Evolutionary conservation across 2,888 invertebrate genomes (phyloP), one percentile per base, ranked within the genome.

Genomic region (Diogma glabrata): DNA sequence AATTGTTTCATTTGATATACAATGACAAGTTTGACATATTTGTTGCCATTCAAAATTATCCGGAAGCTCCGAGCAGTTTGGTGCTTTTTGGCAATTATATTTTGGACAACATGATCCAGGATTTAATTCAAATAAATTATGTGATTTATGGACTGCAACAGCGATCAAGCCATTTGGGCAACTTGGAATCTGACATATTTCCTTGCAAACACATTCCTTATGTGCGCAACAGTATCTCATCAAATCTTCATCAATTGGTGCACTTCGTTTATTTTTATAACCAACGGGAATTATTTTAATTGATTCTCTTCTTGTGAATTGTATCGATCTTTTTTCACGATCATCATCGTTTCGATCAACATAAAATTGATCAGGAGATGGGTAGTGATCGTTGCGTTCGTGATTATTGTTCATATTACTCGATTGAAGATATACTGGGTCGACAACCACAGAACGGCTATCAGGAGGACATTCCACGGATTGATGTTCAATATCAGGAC

Each of bases 91-190:
- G 43, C 63, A 59, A 28, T 64, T 60, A 56, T 64, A 65, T 5
- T 69, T 68, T 5, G 73, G 71, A 50, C 66, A 64, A 54, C 71
- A 71, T 57, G 71, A 69, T 19, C 50, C 53, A 16, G 55, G 57
- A 20, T 43, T 38, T 10, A 30, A 49, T 36, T 19, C 26, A n/a
- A 48, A 45, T 23, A 12, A 12, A n/a, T 19, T 19, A 19, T 23
- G n/a, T n/a, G n/a, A n/a, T n/a, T n/a, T n/a, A n/a, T n/a, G n/a
- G n/a, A n/a, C n/a, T n/a, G n/a, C 17, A 14, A 30, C 17, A 14
- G 36, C 36, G 3, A 48, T 30, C 17, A 36, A 36, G 3, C 30
- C 23, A 51, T 40, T 20, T 12, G 17, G 9, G 17, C 52, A 52
- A 14, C 8, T 19, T 14, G 49, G 26, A 2, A 30, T 12, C 2